phyloP scores from a whole-genome alignment of 2,888 invertebrate species.

The Frankliniella intonsa region DNA sequence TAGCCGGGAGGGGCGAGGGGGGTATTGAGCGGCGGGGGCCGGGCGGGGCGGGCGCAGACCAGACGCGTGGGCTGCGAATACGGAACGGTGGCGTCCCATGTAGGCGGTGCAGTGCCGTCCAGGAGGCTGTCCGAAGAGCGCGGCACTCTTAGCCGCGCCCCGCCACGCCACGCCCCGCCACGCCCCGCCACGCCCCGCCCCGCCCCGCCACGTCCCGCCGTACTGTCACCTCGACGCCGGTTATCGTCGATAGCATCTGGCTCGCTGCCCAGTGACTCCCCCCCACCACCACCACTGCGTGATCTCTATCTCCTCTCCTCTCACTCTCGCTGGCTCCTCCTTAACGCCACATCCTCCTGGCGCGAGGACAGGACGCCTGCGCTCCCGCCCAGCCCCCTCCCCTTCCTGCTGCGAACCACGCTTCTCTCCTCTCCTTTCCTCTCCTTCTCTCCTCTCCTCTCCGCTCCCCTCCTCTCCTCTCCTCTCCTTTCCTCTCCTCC shows the following conservation, averaged over 20 bases:
- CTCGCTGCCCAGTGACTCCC: neutral
- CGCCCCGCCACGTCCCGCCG: neutral
- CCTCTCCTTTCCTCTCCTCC: neutral
- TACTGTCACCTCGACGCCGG: neutral
- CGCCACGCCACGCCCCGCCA: neutral
- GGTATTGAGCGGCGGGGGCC: neutral
- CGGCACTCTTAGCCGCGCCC: neutral
- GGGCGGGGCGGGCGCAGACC: neutral
- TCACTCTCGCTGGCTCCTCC: neutral
- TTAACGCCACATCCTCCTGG: neutral
- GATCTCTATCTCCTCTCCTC: neutral
- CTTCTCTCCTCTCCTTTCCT: neutral
- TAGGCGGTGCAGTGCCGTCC: too few species aligned
- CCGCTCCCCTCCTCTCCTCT: neutral
- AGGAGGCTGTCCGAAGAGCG: neutral
- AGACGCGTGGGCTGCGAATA: too few species aligned
- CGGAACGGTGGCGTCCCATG: too few species aligned
- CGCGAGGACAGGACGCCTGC: neutral
- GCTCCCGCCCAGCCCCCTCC: too few species aligned
- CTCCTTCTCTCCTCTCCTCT: neutral
- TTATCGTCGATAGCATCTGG: neutral
- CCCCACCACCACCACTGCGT: neutral
- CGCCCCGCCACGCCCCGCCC: neutral
- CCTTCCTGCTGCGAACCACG: too few species aligned
- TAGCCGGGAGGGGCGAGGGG: neutral